Evolutionary conservation across 2,888 invertebrate species (phyloP).

Genomic region (Gonocerus acuteangulatus): DNA sequence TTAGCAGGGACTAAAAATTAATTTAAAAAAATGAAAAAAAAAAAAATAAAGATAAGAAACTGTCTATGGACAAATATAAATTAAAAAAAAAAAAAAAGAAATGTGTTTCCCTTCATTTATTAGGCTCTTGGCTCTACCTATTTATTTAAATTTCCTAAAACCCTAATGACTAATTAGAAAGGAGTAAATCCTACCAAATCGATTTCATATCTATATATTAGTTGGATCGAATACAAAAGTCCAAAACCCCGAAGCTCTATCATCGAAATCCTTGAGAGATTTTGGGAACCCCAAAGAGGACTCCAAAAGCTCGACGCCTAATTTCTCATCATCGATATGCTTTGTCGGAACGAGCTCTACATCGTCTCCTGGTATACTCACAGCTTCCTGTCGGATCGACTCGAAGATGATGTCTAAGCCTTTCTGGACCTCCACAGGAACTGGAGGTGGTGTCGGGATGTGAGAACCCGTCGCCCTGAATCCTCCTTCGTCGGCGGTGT

Average conservation of each 20-base stretch:
- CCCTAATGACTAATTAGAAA: too few species aligned
- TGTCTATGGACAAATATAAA: too few species aligned
- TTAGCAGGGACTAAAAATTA: too few species aligned
- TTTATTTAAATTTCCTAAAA: too few species aligned
- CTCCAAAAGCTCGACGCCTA: neutral
- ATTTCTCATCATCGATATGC: neutral
- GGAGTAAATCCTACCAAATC: too few species aligned
- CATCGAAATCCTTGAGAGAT: neutral
- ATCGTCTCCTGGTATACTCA: conserved; percentile 38
- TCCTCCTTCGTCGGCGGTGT: conserved; percentile 67
- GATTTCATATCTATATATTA: too few species aligned
- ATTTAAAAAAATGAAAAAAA: too few species aligned
- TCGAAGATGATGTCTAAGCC: conserved; percentile 80
- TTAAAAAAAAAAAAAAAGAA: too few species aligned
- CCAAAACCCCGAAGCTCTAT: neutral
- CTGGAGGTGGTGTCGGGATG: conserved; percentile 42
- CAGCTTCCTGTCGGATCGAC: conserved; percentile 63
- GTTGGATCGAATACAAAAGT: neutral
- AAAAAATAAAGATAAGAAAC: too few species aligned
- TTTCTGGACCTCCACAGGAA: conserved; percentile 53
- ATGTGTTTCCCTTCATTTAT: too few species aligned
- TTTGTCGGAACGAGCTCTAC: neutral
- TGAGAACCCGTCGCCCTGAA: conserved; percentile 41
- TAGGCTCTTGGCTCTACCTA: too few species aligned
- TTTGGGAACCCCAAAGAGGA: neutral